phyloP scores from a whole-genome alignment of 1,140 invertebrate genomes.

The Eupristina koningsbergeri region DNA sequence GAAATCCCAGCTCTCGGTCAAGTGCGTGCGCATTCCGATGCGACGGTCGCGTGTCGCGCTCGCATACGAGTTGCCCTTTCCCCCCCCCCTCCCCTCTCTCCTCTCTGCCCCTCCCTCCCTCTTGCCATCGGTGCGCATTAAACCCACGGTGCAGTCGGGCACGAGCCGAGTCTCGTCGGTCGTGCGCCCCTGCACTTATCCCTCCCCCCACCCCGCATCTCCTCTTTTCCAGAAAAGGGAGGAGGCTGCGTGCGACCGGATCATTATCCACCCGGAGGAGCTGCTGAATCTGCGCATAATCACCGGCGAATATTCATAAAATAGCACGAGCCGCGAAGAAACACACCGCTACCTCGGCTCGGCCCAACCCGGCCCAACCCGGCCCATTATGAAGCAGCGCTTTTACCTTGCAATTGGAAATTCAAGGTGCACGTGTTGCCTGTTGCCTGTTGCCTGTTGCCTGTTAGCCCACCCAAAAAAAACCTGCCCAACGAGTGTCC shows the following conservation, averaged over 20 bases:
- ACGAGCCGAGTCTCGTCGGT: background rate
- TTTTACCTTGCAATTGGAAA: no score
- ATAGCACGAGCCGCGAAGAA: background rate
- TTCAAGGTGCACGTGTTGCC: no score
- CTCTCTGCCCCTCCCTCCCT: background rate
- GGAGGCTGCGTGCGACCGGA: background rate
- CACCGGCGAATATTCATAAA: background rate
- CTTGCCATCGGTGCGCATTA: background rate
- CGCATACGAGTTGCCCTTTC: background rate
- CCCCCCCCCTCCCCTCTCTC: background rate
- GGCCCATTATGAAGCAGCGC: no score
- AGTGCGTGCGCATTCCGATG: constrained; percentile 25
- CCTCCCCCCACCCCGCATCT: background rate
- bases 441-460: no score
- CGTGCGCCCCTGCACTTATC: background rate
- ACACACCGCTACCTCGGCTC: background rate
- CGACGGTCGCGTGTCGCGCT: constrained; percentile 28
- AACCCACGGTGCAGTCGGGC: background rate
- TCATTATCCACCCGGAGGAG: background rate
- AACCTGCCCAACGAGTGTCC: no score
- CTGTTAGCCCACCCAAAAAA: no score
- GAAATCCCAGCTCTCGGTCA: constrained; percentile 4
- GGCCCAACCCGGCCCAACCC: background rate
- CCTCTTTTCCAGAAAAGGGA: background rate
- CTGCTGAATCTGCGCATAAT: background rate